Evolutionary conservation across 2,888 invertebrate genomes (phyloP).

Genomic region (Cyclophora albipunctata): DNA sequence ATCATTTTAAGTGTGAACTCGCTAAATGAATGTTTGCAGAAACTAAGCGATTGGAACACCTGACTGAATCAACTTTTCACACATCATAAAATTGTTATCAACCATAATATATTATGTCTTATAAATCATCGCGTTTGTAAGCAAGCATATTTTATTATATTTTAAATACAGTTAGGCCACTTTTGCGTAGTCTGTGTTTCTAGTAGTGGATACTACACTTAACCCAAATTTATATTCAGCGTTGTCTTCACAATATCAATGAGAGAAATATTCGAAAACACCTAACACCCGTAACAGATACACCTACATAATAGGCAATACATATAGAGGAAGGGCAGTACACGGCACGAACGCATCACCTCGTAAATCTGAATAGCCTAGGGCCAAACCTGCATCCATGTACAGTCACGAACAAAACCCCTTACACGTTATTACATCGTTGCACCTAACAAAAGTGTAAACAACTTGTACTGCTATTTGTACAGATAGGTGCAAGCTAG

Average conservation of each 20-base stretch:
- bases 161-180: too few relatives aligned
- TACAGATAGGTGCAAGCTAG: conserved; percentile 1
- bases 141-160: too few relatives aligned
- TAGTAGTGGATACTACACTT: too few relatives aligned
- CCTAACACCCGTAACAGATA: too few relatives aligned
- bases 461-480: background rate
- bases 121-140: too few relatives aligned
- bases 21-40: background rate
- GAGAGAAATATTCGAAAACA: too few relatives aligned
- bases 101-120: too few relatives aligned
- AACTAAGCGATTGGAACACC: conserved; percentile 21
- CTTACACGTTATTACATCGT: background rate
- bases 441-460: background rate
- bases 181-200: too few relatives aligned
- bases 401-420: conserved; percentile 4
- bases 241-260: too few relatives aligned
- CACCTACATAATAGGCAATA: conserved; percentile 14
- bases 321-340: conserved; percentile 30
- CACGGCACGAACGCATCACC: conserved; percentile 51
- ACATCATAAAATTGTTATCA: conserved; percentile 27
- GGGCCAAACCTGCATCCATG: conserved; percentile 26
- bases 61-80: conserved; percentile 24
- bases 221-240: too few relatives aligned
- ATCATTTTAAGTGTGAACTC: conserved; percentile 1
- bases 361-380: conserved; percentile 54